Evolutionary conservation across 2,888 invertebrate genomes (phyloP), one percentile per base, ranked within the genome.

Genomic region (Girardia tigrina): DNA sequence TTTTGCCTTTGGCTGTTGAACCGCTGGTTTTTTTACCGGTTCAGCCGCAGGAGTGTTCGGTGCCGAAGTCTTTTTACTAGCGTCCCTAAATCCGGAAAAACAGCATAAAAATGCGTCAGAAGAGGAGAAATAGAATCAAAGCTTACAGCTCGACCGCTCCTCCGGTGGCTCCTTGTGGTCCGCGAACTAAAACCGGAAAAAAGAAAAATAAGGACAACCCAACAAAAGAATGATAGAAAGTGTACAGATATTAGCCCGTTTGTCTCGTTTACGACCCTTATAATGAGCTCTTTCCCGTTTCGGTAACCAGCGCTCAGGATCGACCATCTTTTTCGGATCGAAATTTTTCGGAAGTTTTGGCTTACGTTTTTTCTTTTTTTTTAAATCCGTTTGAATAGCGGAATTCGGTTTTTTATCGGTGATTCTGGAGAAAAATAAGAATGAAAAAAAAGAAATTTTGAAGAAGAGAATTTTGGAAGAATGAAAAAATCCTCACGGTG

Each of bases 281-380:
- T 89, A 94, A 77, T 92, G 92, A n/a, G 91, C 89, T 77, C 95
- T 88, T 85, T 97, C 95, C 84, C 92, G 90, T 81, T 90, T 90
- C 0, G 97, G 97, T 78, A 98, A 84, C 98, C 98, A 99, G 80
- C 98, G 88, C 84, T 98, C 98, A 73, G 94, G 92, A 86, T 98
- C 95, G n/a, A 92, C 91, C 29, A 88, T 85, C 75, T 88, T 87
- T 79, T 89, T 89, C 0, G 91, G 87, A 84, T 94, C 92, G 76
- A 90, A 92, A 84, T 90, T 90, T 85, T 92, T 92, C 0, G 97
- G 97, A 78, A 97, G 85, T 82, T 84, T 85, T 4, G 83, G 84
- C 69, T 75, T 76, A 76, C 78, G 73, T 72, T 78, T 79, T 91
- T 78, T 90, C 89, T 81, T 90, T 78, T 78, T 78, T 73, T 88